Evolutionary conservation across 1,140 invertebrate genomes (phyloP), one percentile per base, ranked within the genome.

Genomic region (Drosophila guanche): DNA sequence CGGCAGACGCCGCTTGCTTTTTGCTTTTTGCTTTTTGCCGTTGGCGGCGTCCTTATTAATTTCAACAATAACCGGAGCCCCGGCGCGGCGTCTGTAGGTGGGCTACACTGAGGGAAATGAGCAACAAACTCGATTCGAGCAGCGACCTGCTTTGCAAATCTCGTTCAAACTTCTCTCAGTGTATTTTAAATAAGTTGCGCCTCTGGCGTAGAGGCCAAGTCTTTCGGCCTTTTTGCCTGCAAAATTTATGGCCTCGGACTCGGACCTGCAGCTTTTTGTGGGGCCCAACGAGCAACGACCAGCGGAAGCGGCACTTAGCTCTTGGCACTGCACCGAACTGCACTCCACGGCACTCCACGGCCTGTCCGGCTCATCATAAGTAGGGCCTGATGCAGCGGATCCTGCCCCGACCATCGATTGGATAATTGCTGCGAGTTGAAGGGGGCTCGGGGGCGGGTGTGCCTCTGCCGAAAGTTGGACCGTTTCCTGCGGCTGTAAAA

Each of bases 281-380:
- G 76, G 76, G 76, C 73, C 76, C 62, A 53, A 62, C 55, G 33
- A 76, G 67, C 62, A 53, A 62, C 55, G 75, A 48, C 60, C 79
- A 76, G 78, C 70, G 83, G 83, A 86, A 86, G 83, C 83, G 83
- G 65, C 84, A 88, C 83, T 86, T 86, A 86, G 84, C 74, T 83
- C 54, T 76, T 86, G 81, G 81, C 81, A 80, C 73, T 77, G 68
- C 60, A 61, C 22, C 33, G 60, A 43, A 33, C 57, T 48, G 47
- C 66, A 41, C 23, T 22, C 47, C 72, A 43, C 25, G 14, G 20
- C 48, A 53, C 54, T 52, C 55, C 66, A 47, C 37, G n/a, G n/a
- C n/a, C n/a, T n/a, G 43, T 55, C 41, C 76, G 71, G 48, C 69
- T 79, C 76, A 68, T 76, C 74, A 52, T 62, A 61, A 42, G 42